Percentiles rank a stretch among this genome's conserved stretches.
Conservation (phyloP, 2,888 invertebrate genomes). For the Aplocera efformata region DNA sequence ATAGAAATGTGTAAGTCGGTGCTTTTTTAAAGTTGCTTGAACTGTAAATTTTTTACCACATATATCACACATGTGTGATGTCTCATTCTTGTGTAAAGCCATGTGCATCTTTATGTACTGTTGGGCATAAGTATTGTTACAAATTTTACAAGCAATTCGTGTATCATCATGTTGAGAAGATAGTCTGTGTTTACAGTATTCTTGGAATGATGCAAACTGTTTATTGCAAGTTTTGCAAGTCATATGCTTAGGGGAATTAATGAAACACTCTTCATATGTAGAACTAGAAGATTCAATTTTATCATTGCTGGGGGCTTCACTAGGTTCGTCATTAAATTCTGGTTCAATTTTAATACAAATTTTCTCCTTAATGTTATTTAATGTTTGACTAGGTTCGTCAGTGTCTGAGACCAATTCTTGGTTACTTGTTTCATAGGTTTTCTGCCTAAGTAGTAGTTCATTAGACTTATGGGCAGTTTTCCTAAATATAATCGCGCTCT, state of each 20-base stretch:
- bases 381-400: too few relatives aligned
- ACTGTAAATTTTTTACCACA: slow-evolving; percentile 62
- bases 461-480: slow-evolving; percentile 63
- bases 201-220: slow-evolving; percentile 47
- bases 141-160: slow-evolving; percentile 50
- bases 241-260: slow-evolving; percentile 5
- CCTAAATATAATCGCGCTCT: slow-evolving; percentile 59
- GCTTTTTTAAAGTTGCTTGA: slow-evolving; percentile 53
- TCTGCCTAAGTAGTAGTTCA: slow-evolving; percentile 33
- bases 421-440: too few relatives aligned
- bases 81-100: slow-evolving; percentile 43
- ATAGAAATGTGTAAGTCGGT: slow-evolving; percentile 61
- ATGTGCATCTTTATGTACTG: slow-evolving; percentile 58
- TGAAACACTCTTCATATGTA: too few relatives aligned
- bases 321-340: slow-evolving; percentile 13
- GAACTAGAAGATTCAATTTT: slow-evolving; percentile 24
- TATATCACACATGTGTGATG: slow-evolving; percentile 60
- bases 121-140: slow-evolving; percentile 54
- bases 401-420: too few relatives aligned
- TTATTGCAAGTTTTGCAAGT: slow-evolving; percentile 53
- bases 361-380: too few relatives aligned
- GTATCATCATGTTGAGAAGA: slow-evolving; percentile 58
- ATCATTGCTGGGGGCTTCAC: slow-evolving; percentile 14
- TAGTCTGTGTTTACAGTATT: slow-evolving; percentile 53
- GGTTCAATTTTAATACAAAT: background rate